Evolutionary conservation across 1,140 invertebrate species (phyloP).

Genomic region (Drosophila lacteicornis): DNA sequence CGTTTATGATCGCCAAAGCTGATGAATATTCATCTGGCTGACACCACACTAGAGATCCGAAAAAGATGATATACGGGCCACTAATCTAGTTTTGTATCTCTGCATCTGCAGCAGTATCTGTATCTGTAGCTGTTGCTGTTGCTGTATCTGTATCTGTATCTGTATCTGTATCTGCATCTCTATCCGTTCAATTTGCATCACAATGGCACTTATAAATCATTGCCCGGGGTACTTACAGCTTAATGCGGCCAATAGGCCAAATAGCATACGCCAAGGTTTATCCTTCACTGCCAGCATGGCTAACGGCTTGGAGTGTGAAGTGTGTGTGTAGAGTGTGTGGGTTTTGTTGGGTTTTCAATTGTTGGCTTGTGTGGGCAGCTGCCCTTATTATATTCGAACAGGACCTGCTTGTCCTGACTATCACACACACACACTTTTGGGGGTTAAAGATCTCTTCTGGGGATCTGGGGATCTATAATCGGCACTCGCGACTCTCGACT

Average conservation of each 20-base stretch:
- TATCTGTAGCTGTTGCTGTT: slow-evolving; percentile 7
- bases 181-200: slow-evolving; percentile 65
- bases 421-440: slow-evolving; percentile 12
- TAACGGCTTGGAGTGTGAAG: slow-evolving; percentile 11
- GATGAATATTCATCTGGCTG: slow-evolving; percentile 76
- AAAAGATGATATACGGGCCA: slow-evolving; percentile 74
- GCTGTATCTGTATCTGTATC: slow-evolving; percentile 6
- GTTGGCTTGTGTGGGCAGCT: slow-evolving; percentile 2
- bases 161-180: slow-evolving; percentile 17
- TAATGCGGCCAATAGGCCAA: slow-evolving; percentile 80
- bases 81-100: slow-evolving; percentile 70
- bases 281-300: slow-evolving; percentile 73
- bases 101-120: slow-evolving; percentile 4
- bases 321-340: slow-evolving; percentile 10
- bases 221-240: slow-evolving; percentile 77
- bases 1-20: slow-evolving; percentile 62
- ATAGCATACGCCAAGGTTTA: slow-evolving; percentile 68
- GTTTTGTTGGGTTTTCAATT: not conserved
- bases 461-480: not conserved
- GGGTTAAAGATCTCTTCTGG: not conserved
- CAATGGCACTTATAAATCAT: slow-evolving; percentile 72
- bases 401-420: slow-evolving; percentile 17
- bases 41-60: slow-evolving; percentile 50
- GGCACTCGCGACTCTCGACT: slow-evolving; percentile 23
- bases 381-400: slow-evolving; percentile 11